phyloP scores from a whole-genome alignment of 2,797 vertebrate genomes.

The Perodicticus potto region DNA sequence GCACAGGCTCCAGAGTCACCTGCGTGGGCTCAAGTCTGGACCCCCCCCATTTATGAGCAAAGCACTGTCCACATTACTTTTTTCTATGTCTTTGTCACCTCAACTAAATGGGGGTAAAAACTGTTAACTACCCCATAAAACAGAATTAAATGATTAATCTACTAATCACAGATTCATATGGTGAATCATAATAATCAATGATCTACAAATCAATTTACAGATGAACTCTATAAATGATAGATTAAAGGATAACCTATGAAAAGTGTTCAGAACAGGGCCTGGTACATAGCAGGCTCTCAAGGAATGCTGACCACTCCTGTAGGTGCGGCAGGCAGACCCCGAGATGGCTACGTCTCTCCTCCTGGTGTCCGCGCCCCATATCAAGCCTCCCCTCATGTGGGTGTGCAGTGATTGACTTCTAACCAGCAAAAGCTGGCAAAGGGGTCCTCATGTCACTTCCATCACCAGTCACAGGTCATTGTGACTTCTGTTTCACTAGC shows the following conservation, averaged over 20 bases:
- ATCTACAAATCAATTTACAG: background rate
- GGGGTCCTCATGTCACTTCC: background rate
- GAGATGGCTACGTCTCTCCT: background rate
- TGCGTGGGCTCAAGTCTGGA: background rate
- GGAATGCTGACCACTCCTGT: background rate
- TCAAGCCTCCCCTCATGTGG: background rate
- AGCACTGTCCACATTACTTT: background rate
- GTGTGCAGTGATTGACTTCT: background rate
- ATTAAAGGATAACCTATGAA: background rate
- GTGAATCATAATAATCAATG: background rate
- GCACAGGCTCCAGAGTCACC: accelerated
- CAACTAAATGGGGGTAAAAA: background rate
- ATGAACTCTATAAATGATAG: background rate
- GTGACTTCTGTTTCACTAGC: background rate
- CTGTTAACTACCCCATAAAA: background rate
- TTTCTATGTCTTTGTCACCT: background rate
- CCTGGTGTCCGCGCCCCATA: no score
- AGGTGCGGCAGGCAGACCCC: accelerated
- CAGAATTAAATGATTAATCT: background rate
- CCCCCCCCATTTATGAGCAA: background rate
- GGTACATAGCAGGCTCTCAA: background rate
- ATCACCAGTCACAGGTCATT: no score
- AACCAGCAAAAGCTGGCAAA: background rate
- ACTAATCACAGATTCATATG: background rate
- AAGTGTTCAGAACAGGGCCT: background rate